These are phyloP conservation scores for Oasisia sp. DNA, from an alignment of 2,888 invertebrate species.

Conservation along the genomic window DNA sequence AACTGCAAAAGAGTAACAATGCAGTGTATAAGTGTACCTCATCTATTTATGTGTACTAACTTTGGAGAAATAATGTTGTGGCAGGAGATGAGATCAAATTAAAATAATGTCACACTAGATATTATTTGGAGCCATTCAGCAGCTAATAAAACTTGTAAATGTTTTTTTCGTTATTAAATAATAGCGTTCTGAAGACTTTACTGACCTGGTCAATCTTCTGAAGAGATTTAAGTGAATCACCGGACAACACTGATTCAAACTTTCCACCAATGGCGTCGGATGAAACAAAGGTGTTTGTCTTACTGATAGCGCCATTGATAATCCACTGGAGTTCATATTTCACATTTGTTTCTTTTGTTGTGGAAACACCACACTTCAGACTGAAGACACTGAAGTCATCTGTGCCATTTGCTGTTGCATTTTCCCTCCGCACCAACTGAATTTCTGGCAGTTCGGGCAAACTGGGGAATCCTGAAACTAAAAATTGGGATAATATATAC, in stretches of 20 bases:
- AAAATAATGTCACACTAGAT: too few species aligned
- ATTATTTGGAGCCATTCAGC: too few species aligned
- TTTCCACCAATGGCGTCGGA: not conserved
- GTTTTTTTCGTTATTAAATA: not conserved
- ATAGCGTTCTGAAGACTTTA: not conserved
- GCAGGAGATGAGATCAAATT: too few species aligned
- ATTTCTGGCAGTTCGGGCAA: conserved; percentile 2
- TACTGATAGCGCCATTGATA: not conserved
- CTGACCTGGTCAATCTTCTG: not conserved
- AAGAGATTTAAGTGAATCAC: not conserved
- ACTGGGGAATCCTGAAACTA: not conserved
- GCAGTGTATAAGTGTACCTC: too few species aligned
- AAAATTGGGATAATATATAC: too few species aligned
- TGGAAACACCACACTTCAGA: not conserved
- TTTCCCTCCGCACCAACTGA: not conserved
- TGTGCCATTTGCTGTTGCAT: not conserved
- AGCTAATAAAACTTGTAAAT: too few species aligned
- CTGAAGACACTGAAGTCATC: not conserved
- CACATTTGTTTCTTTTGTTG: not conserved
- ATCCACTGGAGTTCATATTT: not conserved
- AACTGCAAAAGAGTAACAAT: too few species aligned
- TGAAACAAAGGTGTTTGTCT: not conserved
- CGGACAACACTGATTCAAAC: not conserved
- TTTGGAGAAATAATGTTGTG: too few species aligned
- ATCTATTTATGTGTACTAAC: too few species aligned